A percentile compares a stretch with the other conserved stretches of the same genome.
These are phyloP conservation scores for Oryzias sinensis DNA, from an alignment of 2,797 vertebrate species.

Conservation along the genomic window DNA sequence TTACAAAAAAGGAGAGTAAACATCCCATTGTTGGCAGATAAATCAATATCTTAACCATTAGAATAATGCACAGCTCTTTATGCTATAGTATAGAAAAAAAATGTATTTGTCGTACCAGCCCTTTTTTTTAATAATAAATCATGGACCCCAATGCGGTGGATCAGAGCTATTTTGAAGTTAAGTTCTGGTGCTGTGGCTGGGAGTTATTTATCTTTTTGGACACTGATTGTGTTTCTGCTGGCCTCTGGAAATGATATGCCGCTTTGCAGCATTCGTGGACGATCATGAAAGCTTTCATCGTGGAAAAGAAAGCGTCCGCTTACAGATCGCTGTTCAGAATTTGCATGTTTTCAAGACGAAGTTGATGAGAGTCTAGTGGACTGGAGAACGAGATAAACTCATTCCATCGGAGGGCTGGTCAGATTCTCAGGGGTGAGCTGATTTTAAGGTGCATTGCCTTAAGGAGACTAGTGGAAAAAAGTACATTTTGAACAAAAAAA, in stretches of 20 bases:
- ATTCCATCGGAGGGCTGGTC: slow-evolving; percentile 59
- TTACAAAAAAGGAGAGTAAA: slow-evolving; percentile 24
- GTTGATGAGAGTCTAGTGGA: slow-evolving; percentile 49
- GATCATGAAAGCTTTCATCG: slow-evolving; percentile 40
- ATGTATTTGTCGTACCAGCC: slow-evolving; percentile 44
- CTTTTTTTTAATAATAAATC: slow-evolving; percentile 49
- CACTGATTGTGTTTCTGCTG: slow-evolving; percentile 50
- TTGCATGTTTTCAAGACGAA: slow-evolving; percentile 45
- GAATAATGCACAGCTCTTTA: slow-evolving; percentile 43
- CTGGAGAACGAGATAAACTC: slow-evolving; percentile 45
- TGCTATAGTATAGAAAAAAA: slow-evolving; percentile 32
- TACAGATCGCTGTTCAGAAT: slow-evolving; percentile 45
- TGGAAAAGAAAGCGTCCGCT: slow-evolving; percentile 23
- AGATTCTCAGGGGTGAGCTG: slow-evolving; percentile 51
- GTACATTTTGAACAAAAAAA: slow-evolving; percentile 32
- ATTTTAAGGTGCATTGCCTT: slow-evolving; percentile 51
- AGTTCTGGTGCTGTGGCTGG: slow-evolving; percentile 27
- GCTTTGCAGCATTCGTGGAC: slow-evolving; percentile 45
- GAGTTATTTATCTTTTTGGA: slow-evolving; percentile 38
- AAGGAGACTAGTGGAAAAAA: slow-evolving; percentile 37
- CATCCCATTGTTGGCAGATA: slow-evolving; percentile 15
- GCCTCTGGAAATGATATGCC: slow-evolving; percentile 36
- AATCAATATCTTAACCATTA: slow-evolving; percentile 24
- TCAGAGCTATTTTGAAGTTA: slow-evolving; percentile 39
- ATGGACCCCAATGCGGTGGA: slow-evolving; percentile 25